Base-by-base conservation (phyloP, 1,140 invertebrate genomes). In the Papilio polytes region DNA sequence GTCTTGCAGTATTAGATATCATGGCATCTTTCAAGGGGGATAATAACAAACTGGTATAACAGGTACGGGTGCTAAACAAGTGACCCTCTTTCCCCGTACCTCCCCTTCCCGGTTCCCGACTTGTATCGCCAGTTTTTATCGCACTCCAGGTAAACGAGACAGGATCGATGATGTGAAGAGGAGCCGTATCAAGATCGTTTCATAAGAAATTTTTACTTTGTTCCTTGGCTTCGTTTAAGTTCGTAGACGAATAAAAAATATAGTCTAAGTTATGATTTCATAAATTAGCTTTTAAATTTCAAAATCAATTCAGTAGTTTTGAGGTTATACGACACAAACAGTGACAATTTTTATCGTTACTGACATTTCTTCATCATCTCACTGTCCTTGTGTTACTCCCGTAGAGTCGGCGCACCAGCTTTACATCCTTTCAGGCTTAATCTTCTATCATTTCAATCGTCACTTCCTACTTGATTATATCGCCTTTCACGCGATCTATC, bases 21-120 rank as follows among this genome's bases (percentile, higher is more conserved):
- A 31, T 20, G 63, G 22, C 10, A 66, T 7, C 20, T 15, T 13
- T 31, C 10, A 36, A 66, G 22, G 22, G 63, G 63, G 13, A 66
- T 63, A 59, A 59, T 66, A 66, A 12, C 12, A 66, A 66, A 66
- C 63, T 66, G 63, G 63, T 66, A 66, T 31, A 66, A 31, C 63
- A 31, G 63, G 63, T 66, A 66, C 3, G 63, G 63, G 63, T 36
- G 31, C 13, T 66, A 66, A 66, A 66, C 63, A 31, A 66, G 63
- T 66, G 36, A 18, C 63, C 63, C 63, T 31, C 63, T 66, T 63
- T 26, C 59, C 22, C 59, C 59, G 22, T 10, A 63, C 20, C 26
- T 63, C 20, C 59, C 20, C 59, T 66, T 26, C 22, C 63, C 22
- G 63, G 20, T 66, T 66, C 26, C 63, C 10, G 26, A 66, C 22